Conservation (phyloP, 2,113 vertebrate species). For the Cathartes aura region DNA sequence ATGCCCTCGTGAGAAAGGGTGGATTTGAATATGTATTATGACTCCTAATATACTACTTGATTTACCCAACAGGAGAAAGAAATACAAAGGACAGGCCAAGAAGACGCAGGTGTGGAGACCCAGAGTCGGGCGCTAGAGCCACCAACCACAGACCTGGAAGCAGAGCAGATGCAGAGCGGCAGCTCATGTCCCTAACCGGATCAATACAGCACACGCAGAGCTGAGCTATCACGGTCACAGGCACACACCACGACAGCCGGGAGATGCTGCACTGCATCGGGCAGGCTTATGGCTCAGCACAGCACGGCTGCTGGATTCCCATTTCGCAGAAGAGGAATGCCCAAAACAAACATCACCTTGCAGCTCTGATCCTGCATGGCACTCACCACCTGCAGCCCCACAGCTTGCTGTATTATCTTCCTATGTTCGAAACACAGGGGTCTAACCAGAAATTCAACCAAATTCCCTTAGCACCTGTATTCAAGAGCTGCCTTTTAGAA, state of each 20-base stretch:
- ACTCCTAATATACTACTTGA: neutral
- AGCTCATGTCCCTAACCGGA: neutral
- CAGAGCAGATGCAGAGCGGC: neutral
- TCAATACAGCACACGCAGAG: neutral
- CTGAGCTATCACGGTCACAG: neutral
- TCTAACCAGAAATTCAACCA: neutral
- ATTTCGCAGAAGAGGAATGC: neutral
- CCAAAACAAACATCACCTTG: neutral
- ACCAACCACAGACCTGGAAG: neutral
- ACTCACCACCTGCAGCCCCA: neutral
- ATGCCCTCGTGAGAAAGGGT: neutral
- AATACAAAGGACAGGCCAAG: neutral
- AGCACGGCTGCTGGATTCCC: neutral
- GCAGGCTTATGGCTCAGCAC: neutral
- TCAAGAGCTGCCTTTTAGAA: neutral
- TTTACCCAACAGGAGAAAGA: neutral
- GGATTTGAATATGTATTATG: neutral
- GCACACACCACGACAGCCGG: neutral
- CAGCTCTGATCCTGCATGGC: neutral
- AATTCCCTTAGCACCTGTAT: neutral
- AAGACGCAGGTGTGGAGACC: neutral
- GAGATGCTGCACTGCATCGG: neutral
- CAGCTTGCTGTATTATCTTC: neutral
- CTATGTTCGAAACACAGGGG: rapidly evolving
- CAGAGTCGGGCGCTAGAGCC: neutral